phyloP scores from a whole-genome alignment of 2,888 invertebrate species.

The Agonopterix subpropinquella region DNA sequence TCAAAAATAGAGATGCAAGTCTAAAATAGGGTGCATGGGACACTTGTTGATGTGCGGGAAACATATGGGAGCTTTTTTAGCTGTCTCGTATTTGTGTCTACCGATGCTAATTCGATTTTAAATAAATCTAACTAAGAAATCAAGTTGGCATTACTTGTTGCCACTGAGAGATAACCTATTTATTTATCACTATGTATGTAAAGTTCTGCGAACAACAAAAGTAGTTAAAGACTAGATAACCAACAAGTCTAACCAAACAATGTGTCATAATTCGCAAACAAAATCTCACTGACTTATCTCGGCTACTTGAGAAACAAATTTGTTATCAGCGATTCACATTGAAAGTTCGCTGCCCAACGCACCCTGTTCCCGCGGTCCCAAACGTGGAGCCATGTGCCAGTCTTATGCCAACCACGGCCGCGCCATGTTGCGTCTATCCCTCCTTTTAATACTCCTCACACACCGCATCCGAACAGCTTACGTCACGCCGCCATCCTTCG shows the following conservation, averaged over 20 bases:
- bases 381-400: constrained; percentile 17
- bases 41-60: not conserved
- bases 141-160: too few species aligned
- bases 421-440: constrained; percentile 47
- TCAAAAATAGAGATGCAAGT: constrained; percentile 6
- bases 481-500: constrained; percentile 50
- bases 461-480: constrained; percentile 42
- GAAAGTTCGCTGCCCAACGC: not conserved
- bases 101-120: too few species aligned
- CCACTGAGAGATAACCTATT: too few species aligned
- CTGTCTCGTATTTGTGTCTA: too few species aligned
- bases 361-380: not conserved
- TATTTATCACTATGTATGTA: too few species aligned
- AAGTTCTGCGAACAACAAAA: too few species aligned
- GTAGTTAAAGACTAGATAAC: too few species aligned
- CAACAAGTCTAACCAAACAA: too few species aligned
- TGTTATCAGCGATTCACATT: too few species aligned
- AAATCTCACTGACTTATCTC: not conserved
- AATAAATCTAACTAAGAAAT: too few species aligned
- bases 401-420: constrained; percentile 37
- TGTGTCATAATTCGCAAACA: not conserved
- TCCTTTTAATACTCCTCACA: constrained; percentile 40
- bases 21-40: constrained; percentile 1
- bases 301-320: too few species aligned
- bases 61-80: too few species aligned